Evolutionary conservation across 92 coral and sea anemone species (phyloP), one percentile per base, ranked within the genome.

Genomic region (Bergia sp.): DNA sequence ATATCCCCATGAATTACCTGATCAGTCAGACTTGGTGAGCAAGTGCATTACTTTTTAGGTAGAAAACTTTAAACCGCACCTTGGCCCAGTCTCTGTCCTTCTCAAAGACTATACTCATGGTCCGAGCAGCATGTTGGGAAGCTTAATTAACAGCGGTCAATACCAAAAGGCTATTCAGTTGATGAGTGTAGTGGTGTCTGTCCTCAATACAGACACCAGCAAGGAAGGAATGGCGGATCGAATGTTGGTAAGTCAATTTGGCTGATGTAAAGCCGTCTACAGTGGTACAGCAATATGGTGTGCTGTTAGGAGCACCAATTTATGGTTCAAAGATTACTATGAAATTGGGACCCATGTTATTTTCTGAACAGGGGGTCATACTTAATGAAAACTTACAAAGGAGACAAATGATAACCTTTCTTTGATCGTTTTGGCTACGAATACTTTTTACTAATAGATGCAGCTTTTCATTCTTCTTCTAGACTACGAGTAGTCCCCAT

Each of bases 51-150:
- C 75, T 36, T 84, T 84, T 71, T 15, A 84, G 87, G 87, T 84
- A 10, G 64, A 84, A 36, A 67, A 84, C 79, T 47, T 84, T 43
- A 18, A 72, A 12, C 79, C 87, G 71, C 15, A 47, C 21, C 87
- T 72, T 67, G 87, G 65, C 13, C 67, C 64, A 72, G 29, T 84
- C 43, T 84, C 87, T n/a, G 55, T 45, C 47, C 78, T 84, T 37
- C 66, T 84, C 8, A 84, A 84, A 53, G 67, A 45, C 7, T 84
- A 84, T 47, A 21, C 36, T 18, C 29, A 84, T 37, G 87, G 87
- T 20, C 45, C 79, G 44, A 44, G 36, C 23, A 84, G 87, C 47
- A 84, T 71, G 65, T 66, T 84, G 87, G 87, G 87, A 67, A 71
- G 36, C 9, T 4, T 84, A 3, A 9, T 84, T 29, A 84, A 84